Evolutionary conservation across 2,113 vertebrate species (phyloP), one percentile per base, ranked within the genome.

Genomic region (Megalops atlanticus): DNA sequence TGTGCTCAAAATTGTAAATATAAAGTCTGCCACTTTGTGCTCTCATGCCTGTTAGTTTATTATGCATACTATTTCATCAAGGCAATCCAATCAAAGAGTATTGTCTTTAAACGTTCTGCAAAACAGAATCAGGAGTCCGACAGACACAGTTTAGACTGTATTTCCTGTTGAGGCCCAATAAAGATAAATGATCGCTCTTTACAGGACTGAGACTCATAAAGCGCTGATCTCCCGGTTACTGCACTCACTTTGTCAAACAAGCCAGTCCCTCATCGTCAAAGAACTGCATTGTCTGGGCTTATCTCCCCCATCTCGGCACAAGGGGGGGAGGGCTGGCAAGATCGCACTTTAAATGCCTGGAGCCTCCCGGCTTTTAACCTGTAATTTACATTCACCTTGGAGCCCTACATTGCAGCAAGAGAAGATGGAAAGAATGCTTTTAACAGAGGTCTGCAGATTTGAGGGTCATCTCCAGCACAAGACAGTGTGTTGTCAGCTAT

Each of bases 91-190:
- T 41, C n/a, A 31, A 45, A 36, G 39, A 74, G 72, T 69, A 81
- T 70, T n/a, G 8, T 84, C 88, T 86, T 87, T 81, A 36, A 64
- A 76, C 74, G 82, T 74, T 88, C 54, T 36, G 72, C 80, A 82
- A n/a, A 85, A 87, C 77, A 81, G 81, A 81, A 84, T 49, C 71
- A 75, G 54, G 87, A 87, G 84, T 75, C 76, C 43, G 81, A 91
- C 84, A 86, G 74, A 0, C 89, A 84, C 91, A 87, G 91, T 92
- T 90, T 90, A 89, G 79, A 87, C 80, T 70, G 68, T 84, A 86
- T 89, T 89, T 93, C 92, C 90, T 92, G 88, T 84, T 83, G 86
- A 72, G 81, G 75, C 74, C 87, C 84, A 88, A 89, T 92, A 90
- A 92, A 93, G 87, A 89, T 70, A 84, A 85, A 87, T 87, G 84